These are phyloP conservation scores for Thymelicus lineola DNA, from an alignment of 2,888 invertebrate species.

Conservation along the genomic window DNA sequence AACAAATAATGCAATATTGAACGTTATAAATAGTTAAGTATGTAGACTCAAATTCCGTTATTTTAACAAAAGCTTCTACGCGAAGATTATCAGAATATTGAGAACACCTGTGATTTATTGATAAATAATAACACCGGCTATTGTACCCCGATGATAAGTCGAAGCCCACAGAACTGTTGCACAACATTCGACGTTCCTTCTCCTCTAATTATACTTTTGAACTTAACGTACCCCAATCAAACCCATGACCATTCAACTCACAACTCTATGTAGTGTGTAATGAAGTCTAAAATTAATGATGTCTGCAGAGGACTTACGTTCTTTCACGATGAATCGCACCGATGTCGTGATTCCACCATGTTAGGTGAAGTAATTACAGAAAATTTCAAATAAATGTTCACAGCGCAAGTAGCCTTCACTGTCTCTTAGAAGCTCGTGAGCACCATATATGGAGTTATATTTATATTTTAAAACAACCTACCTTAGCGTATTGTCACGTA, in stretches of 20 bases:
- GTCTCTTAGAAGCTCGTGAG: slow-evolving; percentile 15
- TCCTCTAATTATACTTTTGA: slow-evolving; percentile 49
- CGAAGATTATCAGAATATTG: slow-evolving; percentile 17
- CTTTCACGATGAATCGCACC: slow-evolving; percentile 26
- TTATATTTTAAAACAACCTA: neutral
- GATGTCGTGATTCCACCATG: slow-evolving; percentile 51
- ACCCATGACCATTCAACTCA: neutral
- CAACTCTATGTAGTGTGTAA: neutral
- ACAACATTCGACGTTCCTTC: slow-evolving; percentile 48
- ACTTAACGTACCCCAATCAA: slow-evolving; percentile 2
- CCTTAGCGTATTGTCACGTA: too few species aligned
- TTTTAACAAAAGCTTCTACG: neutral
- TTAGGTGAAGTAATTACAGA: slow-evolving; percentile 60
- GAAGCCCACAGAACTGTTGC: slow-evolving; percentile 47
- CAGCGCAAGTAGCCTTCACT: slow-evolving; percentile 46
- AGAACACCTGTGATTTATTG: slow-evolving; percentile 46
- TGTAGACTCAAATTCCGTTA: too few species aligned
- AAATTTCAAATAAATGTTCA: slow-evolving; percentile 57
- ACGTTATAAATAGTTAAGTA: too few species aligned
- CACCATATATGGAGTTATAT: neutral
- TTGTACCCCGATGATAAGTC: slow-evolving; percentile 51
- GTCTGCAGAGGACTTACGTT: slow-evolving; percentile 10
- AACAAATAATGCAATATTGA: neutral
- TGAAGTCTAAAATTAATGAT: slow-evolving; percentile 19
- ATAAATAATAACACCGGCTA: slow-evolving; percentile 49